These are phyloP conservation scores for Drosophila algonquin DNA, from an alignment of 2,888 invertebrate genomes.

Conservation along the genomic window DNA sequence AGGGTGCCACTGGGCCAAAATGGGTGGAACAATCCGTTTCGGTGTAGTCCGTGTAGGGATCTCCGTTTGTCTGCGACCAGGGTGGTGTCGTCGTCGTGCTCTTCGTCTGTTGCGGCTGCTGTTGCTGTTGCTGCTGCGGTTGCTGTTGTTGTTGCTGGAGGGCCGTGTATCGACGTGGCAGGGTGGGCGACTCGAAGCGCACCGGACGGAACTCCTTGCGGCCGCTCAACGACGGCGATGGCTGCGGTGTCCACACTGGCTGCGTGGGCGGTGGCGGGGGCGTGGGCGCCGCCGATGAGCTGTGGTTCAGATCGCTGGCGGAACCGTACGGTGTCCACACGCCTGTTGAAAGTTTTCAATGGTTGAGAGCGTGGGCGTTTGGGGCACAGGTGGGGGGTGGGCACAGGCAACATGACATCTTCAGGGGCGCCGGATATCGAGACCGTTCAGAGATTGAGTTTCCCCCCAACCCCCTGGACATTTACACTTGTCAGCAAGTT, in stretches of 20 bases:
- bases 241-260: slow-evolving; percentile 91
- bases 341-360: slow-evolving; percentile 67
- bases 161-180: slow-evolving; percentile 84
- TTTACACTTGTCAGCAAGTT: slow-evolving; percentile 75
- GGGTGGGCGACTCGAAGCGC: slow-evolving; percentile 88
- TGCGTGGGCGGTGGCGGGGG: slow-evolving; percentile 86
- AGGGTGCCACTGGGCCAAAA: slow-evolving; percentile 68
- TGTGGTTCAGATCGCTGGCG: slow-evolving; percentile 70
- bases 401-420: slow-evolving; percentile 64
- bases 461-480: slow-evolving; percentile 34
- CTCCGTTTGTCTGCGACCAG: slow-evolving; percentile 63
- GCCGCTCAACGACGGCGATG: slow-evolving; percentile 88
- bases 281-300: slow-evolving; percentile 83
- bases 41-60: slow-evolving; percentile 63
- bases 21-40: slow-evolving; percentile 65
- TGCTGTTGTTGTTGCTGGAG: slow-evolving; percentile 58
- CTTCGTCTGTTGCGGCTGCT: slow-evolving; percentile 43
- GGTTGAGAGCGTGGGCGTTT: slow-evolving; percentile 18
- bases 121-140: slow-evolving; percentile 48
- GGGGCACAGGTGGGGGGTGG: background rate
- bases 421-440: slow-evolving; percentile 59
- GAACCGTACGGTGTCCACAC: slow-evolving; percentile 83
- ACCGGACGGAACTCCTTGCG: slow-evolving; percentile 92
- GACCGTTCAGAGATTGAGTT: slow-evolving; percentile 47
- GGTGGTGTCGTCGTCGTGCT: slow-evolving; percentile 48